A percentile compares a stretch with the other conserved stretches of the same genome.
Conservation (phyloP, 2,888 invertebrate genomes). For the Salpingus planirostris region DNA sequence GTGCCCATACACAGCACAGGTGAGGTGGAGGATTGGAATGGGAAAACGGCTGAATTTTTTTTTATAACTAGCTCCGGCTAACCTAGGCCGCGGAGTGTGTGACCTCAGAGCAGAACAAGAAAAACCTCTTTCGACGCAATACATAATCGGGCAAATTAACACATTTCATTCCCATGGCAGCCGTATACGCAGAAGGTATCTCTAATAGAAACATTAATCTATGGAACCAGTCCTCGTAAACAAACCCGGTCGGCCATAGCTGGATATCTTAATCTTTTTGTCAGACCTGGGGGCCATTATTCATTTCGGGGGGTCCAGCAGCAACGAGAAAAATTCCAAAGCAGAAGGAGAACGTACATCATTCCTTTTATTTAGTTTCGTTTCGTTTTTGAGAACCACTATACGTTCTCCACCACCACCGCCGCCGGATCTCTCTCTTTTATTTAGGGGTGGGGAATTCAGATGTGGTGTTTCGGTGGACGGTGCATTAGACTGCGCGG, state of each 20-base stretch:
- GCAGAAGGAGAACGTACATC: slow-evolving; percentile 10
- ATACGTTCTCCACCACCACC: too few species aligned
- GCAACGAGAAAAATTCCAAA: slow-evolving; percentile 15
- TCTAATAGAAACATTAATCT: slow-evolving; percentile 20
- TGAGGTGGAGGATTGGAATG: too few species aligned
- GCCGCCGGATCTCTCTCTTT: too few species aligned
- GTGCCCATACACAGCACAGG: too few species aligned
- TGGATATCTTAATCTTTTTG: slow-evolving; percentile 27
- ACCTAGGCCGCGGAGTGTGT: too few species aligned
- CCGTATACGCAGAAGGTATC: slow-evolving; percentile 13
- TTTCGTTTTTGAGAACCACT: slow-evolving; percentile 1
- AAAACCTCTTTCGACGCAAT: too few species aligned
- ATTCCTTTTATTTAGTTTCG: slow-evolving; percentile 13
- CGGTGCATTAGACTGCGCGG: slow-evolving; percentile 7
- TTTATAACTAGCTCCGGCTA: too few species aligned
- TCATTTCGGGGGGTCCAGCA: slow-evolving; percentile 23
- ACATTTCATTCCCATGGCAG: too few species aligned
- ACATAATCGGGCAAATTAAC: too few species aligned
- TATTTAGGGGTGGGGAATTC: too few species aligned
- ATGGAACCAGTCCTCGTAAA: slow-evolving; percentile 16
- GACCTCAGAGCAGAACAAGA: too few species aligned
- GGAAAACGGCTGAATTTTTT: too few species aligned
- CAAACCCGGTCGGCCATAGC: slow-evolving; percentile 18
- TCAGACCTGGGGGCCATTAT: slow-evolving; percentile 19
- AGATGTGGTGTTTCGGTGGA: slow-evolving; percentile 8